Evolutionary conservation across 1,140 invertebrate genomes (phyloP), one percentile per base, ranked within the genome.

Genomic region (Philaenus spumarius): DNA sequence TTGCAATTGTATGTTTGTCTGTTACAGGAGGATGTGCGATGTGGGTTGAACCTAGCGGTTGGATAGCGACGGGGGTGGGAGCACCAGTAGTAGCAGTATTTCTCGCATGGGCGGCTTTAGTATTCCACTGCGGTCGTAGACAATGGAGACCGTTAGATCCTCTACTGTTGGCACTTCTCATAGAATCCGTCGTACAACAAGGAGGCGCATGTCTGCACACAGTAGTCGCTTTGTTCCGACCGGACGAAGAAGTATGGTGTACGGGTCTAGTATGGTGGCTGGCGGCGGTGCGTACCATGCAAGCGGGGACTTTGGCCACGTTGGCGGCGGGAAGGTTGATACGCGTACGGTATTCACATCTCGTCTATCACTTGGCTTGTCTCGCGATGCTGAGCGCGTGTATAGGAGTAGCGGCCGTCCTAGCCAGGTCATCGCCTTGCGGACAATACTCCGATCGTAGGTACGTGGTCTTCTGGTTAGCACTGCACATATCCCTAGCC

Each of bases 131-230:
- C 37, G 77, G 79, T 60, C 73, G 78, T 14, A 66, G 71, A 0
- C 68, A 73, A 20, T 74, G 80, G 70, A 67, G 78, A 19, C 75
- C 75, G n/a, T 73, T 80, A 59, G 80, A 82, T 53, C 71, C 80
- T 19, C 75, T 82, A 34, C 67, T 80, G 14, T 71, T 79, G 14
- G 75, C 77, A 14, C 64, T 80, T 3, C 66, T 77, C 46, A 63
- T 70, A 0, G 68, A 77, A 61, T 75, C 78, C 37, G 66, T 80
- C 30, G 69, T 73, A 6, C 73, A 75, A 61, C 75, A 79, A 39
- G 61, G 75, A 2, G 77, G 73, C 23, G 66, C 76, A 2, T 70
- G 79, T 20, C 65, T 72, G 11, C 76, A 74, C 58, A 71, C 78
- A 2, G 72, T 77, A 15, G 70, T 80, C 24, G 73, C 73, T 23